A percentile compares a stretch with the other conserved stretches of the same genome.
Conservation (phyloP, 2,113 vertebrate genomes). For the Anolis carolinensis region DNA sequence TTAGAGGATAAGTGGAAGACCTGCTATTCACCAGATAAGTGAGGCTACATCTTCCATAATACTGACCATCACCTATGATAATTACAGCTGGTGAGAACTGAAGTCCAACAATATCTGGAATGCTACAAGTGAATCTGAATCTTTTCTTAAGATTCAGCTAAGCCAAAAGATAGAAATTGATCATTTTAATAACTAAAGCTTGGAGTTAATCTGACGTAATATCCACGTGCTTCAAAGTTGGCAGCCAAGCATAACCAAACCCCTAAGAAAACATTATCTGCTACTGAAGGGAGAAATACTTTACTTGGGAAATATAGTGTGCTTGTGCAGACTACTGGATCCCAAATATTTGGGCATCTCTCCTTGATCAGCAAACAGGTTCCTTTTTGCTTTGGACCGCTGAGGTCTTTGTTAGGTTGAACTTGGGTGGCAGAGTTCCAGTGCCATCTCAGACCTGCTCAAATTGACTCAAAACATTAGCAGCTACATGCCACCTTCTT, state of each 20-base stretch:
- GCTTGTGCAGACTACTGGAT: too few species aligned
- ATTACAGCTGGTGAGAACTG: neutral
- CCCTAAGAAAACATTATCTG: neutral
- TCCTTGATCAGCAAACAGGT: neutral
- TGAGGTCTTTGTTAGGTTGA: neutral
- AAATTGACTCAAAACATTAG: neutral
- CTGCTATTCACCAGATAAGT: neutral
- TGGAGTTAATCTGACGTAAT: too few species aligned
- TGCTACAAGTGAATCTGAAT: neutral
- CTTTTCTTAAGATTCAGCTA: neutral
- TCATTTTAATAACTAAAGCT: too few species aligned
- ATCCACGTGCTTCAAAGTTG: neutral
- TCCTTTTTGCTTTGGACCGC: neutral
- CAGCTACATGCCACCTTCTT: conserved; percentile 41
- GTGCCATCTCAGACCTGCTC: too few species aligned
- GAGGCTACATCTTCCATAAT: neutral
- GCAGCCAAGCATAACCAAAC: neutral
- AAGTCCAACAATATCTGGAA: neutral
- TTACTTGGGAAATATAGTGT: too few species aligned
- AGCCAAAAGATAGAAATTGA: neutral
- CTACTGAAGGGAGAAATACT: too few species aligned
- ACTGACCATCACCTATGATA: neutral
- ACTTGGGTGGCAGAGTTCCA: neutral
- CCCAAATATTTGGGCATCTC: neutral
- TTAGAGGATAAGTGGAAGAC: neutral